phyloP scores from a whole-genome alignment of 2,113 vertebrate genomes.

The Hirundichthys speculiger region DNA sequence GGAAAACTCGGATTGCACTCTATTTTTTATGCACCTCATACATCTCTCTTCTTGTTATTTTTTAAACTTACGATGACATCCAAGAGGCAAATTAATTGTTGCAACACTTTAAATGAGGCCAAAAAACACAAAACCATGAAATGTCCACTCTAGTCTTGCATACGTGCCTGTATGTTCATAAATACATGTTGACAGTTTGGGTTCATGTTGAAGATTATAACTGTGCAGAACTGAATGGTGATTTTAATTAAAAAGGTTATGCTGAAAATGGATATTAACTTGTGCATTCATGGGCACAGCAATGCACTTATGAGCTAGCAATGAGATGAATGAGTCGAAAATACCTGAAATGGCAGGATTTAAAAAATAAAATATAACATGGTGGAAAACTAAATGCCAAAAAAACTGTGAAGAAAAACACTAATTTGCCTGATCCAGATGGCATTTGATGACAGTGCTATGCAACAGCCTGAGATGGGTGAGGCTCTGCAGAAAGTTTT shows the following conservation, averaged over 20 bases:
- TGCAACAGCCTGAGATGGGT: constrained; percentile 24
- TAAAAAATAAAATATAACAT: constrained; percentile 14
- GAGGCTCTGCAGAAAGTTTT: constrained; percentile 11
- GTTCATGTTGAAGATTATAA: constrained; percentile 5
- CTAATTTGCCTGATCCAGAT: constrained; percentile 22
- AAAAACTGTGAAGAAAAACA: constrained; percentile 39
- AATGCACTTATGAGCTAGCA: no score
- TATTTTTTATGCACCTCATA: no score
- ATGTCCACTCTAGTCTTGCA: no score
- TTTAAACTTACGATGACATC: no score
- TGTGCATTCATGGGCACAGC: no score
- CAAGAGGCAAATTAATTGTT: no score
- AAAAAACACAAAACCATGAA: no score
- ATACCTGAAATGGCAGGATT: constrained; percentile 17
- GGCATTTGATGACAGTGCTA: constrained; percentile 47
- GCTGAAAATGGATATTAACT: constrained; percentile 45
- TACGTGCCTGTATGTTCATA: background rate
- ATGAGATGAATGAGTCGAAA: no score
- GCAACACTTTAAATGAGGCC: no score
- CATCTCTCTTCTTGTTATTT: no score
- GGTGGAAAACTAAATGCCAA: constrained; percentile 9
- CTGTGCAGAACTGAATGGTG: background rate
- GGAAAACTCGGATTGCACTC: no score
- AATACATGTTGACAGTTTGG: constrained; percentile 4
- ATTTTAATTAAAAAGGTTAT: constrained; percentile 35